phyloP scores from a whole-genome alignment of 2,113 vertebrate genomes.

The Clarias macrocephalus region DNA sequence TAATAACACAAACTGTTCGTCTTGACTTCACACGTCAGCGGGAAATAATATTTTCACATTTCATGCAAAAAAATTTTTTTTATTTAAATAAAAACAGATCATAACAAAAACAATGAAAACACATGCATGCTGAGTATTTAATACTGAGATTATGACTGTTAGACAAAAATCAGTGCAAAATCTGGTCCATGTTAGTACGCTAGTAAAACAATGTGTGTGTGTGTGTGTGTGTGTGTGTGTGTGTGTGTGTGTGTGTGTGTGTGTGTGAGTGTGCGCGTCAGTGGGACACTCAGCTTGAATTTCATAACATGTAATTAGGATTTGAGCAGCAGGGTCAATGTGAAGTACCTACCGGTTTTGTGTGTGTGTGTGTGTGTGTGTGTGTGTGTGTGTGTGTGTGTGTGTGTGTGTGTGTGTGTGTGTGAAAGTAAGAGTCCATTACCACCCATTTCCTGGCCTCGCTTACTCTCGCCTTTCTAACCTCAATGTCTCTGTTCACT shows the following conservation, averaged over 20 bases:
- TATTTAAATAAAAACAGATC: not conserved
- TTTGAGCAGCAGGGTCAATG: slow-evolving; percentile 72
- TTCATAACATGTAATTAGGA: slow-evolving; percentile 80
- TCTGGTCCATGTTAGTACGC: not conserved
- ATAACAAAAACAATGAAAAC: not conserved
- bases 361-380: slow-evolving; percentile 31
- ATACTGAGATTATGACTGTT: not conserved
- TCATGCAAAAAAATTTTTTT: no score
- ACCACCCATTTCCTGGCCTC: slow-evolving; percentile 49
- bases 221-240: not conserved
- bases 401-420: no score
- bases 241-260: not conserved
- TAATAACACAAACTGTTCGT: no score
- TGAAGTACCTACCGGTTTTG: not conserved
- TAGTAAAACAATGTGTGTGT: not conserved
- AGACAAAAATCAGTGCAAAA: not conserved
- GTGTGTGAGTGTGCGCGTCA: slow-evolving; percentile 48
- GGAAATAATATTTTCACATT: no score
- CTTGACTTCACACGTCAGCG: no score
- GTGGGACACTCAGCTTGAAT: slow-evolving; percentile 78
- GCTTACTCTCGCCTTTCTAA: slow-evolving; percentile 39
- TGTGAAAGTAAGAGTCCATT: slow-evolving; percentile 10
- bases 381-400: slow-evolving; percentile 25
- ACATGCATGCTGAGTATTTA: not conserved
- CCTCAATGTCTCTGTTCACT: slow-evolving; percentile 47